Evolutionary conservation across 2,888 invertebrate species (phyloP), one percentile per base, ranked within the genome.

Genomic region (Morpho helenor): DNA sequence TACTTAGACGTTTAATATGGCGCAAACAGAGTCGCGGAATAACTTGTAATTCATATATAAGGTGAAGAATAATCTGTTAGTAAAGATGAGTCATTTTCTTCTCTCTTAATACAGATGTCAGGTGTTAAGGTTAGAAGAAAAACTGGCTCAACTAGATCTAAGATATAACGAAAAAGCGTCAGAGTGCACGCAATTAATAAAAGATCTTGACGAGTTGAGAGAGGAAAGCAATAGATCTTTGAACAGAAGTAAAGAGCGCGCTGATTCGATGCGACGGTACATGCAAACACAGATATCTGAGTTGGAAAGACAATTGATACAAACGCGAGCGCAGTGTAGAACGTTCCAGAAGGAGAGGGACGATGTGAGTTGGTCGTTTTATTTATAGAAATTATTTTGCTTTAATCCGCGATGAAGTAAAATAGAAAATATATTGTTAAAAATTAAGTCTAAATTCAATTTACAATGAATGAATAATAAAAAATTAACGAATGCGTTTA

Each of bases 261-360:
- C 83, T 0, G 85, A 87, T 22, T 76, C 82, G 0, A 82, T 79
- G 77, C 73, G 83, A 8, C 73, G 82, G 45, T 79, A 82, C 52
- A 66, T 87, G 57, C 87, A 87, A 48, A 76, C 76, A 0, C 88
- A 88, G 62, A 78, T 89, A 46, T 79, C 87, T 0, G 87, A 86
- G 50, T 66, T 89, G 3, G 88, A 89, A 63, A 69, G 81, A n/a
- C 87, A 88, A 63, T 66, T 89, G 49, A 75, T 84, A 49, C 80
- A 84, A 48, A 86, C 82, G 53, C 74, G 88, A 7, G 89, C 88
- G 0, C 85, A 84, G 59, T 80, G 80, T 51, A 73, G 77, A 52
- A 72, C 82, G 6, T 82, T 77, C 52, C 85, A 87, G 61, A 89
- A 87, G 65, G 88, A 89, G 57, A 74, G 87, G 43, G 87, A 89